phyloP scores from a whole-genome alignment of 2,113 vertebrate species.

The Archilochus colubris region DNA sequence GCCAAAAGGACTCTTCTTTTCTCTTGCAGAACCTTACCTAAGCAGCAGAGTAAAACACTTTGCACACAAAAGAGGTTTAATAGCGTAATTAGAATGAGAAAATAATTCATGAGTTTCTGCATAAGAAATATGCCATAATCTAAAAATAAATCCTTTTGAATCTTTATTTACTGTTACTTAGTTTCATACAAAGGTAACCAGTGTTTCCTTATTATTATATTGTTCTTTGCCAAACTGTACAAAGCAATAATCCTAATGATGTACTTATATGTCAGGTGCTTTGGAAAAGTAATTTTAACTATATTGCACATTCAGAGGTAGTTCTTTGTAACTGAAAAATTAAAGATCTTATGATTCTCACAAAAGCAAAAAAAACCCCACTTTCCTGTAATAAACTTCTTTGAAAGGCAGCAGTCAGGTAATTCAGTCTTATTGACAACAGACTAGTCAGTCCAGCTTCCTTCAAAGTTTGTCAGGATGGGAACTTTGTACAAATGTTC shows the following conservation, averaged over 20 bases:
- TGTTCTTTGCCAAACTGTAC: neutral
- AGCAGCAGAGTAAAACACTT: neutral
- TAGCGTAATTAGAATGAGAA: neutral
- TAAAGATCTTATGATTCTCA: neutral
- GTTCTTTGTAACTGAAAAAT: too few relatives aligned
- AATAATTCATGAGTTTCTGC: neutral
- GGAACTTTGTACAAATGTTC: neutral
- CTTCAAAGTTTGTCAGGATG: neutral
- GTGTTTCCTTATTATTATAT: neutral
- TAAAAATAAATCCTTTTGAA: neutral
- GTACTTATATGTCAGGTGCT: neutral
- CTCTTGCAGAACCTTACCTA: neutral
- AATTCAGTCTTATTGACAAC: neutral
- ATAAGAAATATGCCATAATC: neutral
- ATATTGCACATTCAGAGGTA: neutral
- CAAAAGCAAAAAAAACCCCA: neutral
- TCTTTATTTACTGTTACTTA: neutral
- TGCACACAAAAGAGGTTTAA: neutral
- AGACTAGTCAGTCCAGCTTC: neutral
- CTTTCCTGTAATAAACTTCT: neutral
- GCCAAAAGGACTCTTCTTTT: neutral
- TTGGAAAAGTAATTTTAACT: neutral
- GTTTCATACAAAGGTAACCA: neutral
- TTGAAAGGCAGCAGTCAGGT: neutral
- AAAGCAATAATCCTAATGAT: neutral